These are phyloP conservation scores for Apamea crenata DNA, from an alignment of 2,888 invertebrate genomes.

Conservation along the genomic window DNA sequence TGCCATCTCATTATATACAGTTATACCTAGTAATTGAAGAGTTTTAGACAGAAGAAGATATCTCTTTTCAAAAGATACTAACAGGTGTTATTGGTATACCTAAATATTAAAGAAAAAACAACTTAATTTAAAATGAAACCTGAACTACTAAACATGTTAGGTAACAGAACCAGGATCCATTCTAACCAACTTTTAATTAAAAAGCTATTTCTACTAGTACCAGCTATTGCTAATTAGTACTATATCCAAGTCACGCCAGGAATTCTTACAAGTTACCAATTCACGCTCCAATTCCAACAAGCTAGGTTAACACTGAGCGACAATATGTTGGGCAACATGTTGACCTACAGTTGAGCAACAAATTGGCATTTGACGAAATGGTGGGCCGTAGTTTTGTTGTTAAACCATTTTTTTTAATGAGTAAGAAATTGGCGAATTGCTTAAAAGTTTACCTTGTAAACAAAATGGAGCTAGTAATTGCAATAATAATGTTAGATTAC, in stretches of 20 bases:
- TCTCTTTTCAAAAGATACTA: not conserved
- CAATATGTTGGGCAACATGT: constrained; percentile 30
- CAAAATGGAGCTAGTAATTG: not conserved
- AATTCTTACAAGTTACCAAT: constrained; percentile 51
- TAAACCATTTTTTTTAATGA: not conserved
- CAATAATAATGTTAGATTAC: not conserved
- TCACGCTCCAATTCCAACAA: constrained; percentile 36
- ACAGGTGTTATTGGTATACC: not conserved
- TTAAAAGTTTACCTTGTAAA: not conserved
- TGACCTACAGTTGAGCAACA: not conserved
- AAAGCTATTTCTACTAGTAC: not conserved
- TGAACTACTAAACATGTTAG: constrained; percentile 2
- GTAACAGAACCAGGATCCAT: constrained; percentile 3
- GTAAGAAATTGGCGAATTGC: not conserved
- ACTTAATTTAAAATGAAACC: not conserved
- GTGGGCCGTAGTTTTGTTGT: not conserved
- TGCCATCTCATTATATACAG: not conserved
- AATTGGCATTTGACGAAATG: not conserved
- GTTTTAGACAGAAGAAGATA: not conserved
- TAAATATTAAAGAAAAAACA: not conserved
- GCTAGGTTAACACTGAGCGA: constrained; percentile 17
- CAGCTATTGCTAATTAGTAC: constrained; percentile 34
- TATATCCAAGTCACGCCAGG: constrained; percentile 26
- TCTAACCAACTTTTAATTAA: constrained; percentile 14
- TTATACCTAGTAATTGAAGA: too few species aligned